Evolutionary conservation across 2,888 invertebrate species (phyloP).

Genomic region (Cyaniris semiargus): DNA sequence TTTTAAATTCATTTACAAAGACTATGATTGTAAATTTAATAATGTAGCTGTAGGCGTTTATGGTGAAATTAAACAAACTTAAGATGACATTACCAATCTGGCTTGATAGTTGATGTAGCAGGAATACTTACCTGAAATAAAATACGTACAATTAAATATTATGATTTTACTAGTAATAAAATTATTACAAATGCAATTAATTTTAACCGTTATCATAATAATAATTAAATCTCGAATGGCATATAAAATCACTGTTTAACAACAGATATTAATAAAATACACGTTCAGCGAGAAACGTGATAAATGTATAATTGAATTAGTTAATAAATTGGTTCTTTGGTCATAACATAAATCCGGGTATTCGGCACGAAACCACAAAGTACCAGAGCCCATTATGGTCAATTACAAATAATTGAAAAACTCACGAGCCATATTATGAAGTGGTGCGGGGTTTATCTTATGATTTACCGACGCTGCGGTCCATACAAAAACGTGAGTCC

Average conservation of each 20-base stretch:
- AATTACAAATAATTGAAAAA: constrained; percentile 77
- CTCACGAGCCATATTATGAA: constrained; percentile 75
- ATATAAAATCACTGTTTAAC: constrained; percentile 59
- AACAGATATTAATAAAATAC: constrained; percentile 45
- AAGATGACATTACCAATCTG: background rate
- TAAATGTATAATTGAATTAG: constrained; percentile 9
- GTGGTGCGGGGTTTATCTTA: constrained; percentile 61
- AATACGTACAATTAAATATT: constrained; percentile 43
- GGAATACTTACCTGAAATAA: constrained; percentile 37
- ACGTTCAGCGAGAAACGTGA: background rate
- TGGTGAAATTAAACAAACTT: background rate
- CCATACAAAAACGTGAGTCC: too few species aligned
- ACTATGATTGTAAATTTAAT: background rate
- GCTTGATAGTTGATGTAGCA: background rate
- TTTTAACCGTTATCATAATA: background rate
- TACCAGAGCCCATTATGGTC: constrained; percentile 64
- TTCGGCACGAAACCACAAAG: constrained; percentile 16
- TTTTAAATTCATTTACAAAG: background rate
- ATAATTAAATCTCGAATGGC: background rate
- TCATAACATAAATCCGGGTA: constrained; percentile 16
- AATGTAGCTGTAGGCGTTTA: background rate
- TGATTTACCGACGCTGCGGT: constrained; percentile 43
- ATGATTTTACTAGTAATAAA: background rate
- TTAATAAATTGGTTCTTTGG: constrained; percentile 17
- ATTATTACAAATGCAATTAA: background rate